Percentiles rank a stretch among this genome's conserved stretches.
Conservation (phyloP, 53 echinoderm and acorn worm species). For the Hippasteria phrygiana region DNA sequence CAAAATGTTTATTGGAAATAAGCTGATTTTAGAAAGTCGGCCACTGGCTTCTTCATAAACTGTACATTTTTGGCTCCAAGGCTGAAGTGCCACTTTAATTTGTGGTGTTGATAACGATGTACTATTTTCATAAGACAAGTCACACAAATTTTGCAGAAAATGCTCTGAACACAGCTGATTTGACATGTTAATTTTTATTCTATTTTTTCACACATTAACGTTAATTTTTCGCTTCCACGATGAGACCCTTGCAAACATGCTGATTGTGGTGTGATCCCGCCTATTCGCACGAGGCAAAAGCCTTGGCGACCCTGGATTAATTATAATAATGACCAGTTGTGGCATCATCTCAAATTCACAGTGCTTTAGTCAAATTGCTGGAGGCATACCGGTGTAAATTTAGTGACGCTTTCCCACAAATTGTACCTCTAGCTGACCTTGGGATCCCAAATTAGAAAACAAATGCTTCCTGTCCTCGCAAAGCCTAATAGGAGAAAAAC, state of each 20-base stretch:
- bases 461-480: slow-evolving; percentile 11
- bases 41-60: too few relatives aligned
- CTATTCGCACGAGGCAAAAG: neutral
- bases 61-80: too few relatives aligned
- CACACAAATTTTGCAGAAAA: too few relatives aligned
- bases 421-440: slow-evolving; percentile 3
- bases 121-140: too few relatives aligned
- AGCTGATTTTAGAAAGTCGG: too few relatives aligned
- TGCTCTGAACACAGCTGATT: neutral
- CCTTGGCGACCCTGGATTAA: neutral
- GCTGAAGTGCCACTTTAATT: too few relatives aligned
- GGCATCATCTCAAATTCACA: neutral
- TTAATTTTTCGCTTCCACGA: neutral
- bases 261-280: neutral
- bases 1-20: too few relatives aligned
- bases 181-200: too few relatives aligned
- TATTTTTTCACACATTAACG: neutral
- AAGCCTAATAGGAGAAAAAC: neutral
- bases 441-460: slow-evolving; percentile 37
- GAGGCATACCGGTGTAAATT: slow-evolving; percentile 1
- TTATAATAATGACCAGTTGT: neutral
- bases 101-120: too few relatives aligned
- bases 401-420: neutral
- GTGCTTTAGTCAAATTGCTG: neutral
- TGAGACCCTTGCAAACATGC: neutral